These are phyloP conservation scores for Drosophila arawakana DNA, from an alignment of 1,140 invertebrate species.

Conservation along the genomic window DNA sequence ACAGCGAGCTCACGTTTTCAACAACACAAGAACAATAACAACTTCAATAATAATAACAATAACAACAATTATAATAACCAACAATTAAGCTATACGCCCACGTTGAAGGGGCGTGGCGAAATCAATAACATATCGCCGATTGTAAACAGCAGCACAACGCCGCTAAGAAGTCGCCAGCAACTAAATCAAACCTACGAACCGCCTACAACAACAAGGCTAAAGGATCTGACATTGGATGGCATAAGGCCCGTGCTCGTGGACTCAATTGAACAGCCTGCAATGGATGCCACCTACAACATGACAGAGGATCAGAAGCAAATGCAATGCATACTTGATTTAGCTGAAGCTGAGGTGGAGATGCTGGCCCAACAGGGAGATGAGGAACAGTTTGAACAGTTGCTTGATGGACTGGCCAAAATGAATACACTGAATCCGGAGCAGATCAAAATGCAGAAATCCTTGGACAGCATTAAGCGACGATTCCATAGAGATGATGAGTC, in stretches of 20 bases:
- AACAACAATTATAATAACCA: slow-evolving; percentile 50
- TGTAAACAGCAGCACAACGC: slow-evolving; percentile 46
- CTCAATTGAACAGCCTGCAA: slow-evolving; percentile 69
- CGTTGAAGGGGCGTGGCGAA: slow-evolving; percentile 43
- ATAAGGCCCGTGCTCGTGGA: slow-evolving; percentile 55
- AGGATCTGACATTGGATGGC: slow-evolving; percentile 14
- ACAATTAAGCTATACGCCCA: slow-evolving; percentile 59
- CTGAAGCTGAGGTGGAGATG: slow-evolving; percentile 76
- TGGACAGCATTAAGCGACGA: slow-evolving; percentile 77
- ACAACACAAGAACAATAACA: slow-evolving; percentile 29
- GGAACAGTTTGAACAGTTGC: slow-evolving; percentile 81
- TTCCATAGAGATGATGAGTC: slow-evolving; percentile 61
- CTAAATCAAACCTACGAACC: slow-evolving; percentile 50
- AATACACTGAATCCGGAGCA: slow-evolving; percentile 68
- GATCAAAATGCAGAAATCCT: slow-evolving; percentile 78
- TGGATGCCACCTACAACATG: slow-evolving; percentile 57
- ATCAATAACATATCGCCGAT: slow-evolving; percentile 77
- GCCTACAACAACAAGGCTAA: slow-evolving; percentile 8
- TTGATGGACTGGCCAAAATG: slow-evolving; percentile 69
- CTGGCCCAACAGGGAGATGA: slow-evolving; percentile 75
- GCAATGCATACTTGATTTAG: slow-evolving; percentile 73
- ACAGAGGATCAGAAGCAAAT: slow-evolving; percentile 67
- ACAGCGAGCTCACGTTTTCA: slow-evolving; percentile 47
- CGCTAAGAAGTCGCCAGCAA: slow-evolving; percentile 23
- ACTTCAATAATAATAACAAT: slow-evolving; percentile 26